These are phyloP conservation scores for Drosophila malerkotliana DNA, from an alignment of 1,140 invertebrate genomes.

Conservation along the genomic window DNA sequence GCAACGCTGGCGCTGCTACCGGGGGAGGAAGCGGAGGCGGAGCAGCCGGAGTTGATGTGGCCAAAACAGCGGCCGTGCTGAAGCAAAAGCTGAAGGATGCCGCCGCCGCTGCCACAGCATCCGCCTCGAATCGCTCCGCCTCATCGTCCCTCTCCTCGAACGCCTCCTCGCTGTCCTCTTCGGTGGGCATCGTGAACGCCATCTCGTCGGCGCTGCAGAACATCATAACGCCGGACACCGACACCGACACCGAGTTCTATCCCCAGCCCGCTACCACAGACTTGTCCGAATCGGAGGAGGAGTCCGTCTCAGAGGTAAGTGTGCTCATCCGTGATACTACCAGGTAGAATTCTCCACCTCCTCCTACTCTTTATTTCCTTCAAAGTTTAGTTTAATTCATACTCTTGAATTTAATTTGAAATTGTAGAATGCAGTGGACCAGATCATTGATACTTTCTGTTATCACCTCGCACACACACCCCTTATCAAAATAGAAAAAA, in stretches of 20 bases:
- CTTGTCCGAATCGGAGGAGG: conserved; percentile 95
- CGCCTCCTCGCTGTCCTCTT: conserved; percentile 74
- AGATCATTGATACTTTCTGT: neutral
- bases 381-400: too few relatives aligned
- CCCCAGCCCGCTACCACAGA: conserved; percentile 91
- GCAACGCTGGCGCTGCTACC: conserved; percentile 65
- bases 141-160: conserved; percentile 71
- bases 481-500: neutral
- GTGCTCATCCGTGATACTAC: neutral
- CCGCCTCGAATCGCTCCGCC: conserved; percentile 63
- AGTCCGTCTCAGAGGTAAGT: conserved; percentile 95
- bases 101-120: conserved; percentile 52
- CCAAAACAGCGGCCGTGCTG: conserved; percentile 67
- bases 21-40: conserved; percentile 12
- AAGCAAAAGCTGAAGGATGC: conserved; percentile 77
- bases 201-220: conserved; percentile 72
- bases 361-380: too few relatives aligned
- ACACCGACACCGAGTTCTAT: conserved; percentile 87
- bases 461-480: conserved; percentile 1
- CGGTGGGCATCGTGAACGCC: conserved; percentile 69
- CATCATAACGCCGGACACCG: conserved; percentile 75
- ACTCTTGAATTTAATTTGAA: too few relatives aligned
- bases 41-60: conserved; percentile 35
- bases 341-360: too few relatives aligned
- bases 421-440: neutral